Conservation (phyloP, 2,888 invertebrate species). For the Lasiommata megera region DNA sequence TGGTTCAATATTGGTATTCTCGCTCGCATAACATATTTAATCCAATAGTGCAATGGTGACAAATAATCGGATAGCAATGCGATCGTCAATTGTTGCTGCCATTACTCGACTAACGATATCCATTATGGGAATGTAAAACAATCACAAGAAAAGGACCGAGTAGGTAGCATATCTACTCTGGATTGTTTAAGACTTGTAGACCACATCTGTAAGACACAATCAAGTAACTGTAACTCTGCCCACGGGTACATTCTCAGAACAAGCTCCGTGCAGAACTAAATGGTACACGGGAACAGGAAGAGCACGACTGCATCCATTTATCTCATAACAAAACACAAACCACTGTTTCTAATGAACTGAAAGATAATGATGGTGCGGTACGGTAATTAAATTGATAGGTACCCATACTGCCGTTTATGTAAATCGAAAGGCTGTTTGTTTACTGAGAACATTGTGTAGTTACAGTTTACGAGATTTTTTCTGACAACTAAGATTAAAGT, state of each 20-base stretch:
- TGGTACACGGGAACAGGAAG: constrained; percentile 26
- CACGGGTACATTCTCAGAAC: constrained; percentile 26
- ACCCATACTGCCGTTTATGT: background rate
- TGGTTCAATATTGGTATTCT: too few species aligned
- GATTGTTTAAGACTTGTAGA: constrained; percentile 8
- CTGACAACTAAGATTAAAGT: too few species aligned
- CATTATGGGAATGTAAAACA: background rate
- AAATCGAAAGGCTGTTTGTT: too few species aligned
- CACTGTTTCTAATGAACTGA: constrained; percentile 27
- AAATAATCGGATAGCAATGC: too few species aligned
- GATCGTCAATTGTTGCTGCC: too few species aligned
- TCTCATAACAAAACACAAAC: constrained; percentile 28
- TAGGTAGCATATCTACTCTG: constrained; percentile 2
- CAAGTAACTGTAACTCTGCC: constrained; percentile 28
- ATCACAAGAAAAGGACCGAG: background rate
- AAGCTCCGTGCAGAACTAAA: constrained; percentile 24
- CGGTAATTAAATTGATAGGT: constrained; percentile 23
- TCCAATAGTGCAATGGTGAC: too few species aligned
- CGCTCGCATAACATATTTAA: too few species aligned
- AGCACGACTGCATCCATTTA: constrained; percentile 26
- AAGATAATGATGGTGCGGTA: constrained; percentile 27
- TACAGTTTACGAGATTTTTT: too few species aligned
- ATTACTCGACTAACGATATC: too few species aligned
- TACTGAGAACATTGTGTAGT: too few species aligned
- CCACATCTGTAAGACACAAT: constrained; percentile 20